A percentile compares a stretch with the other conserved stretches of the same genome.
phyloP scores from a whole-genome alignment of 2,888 invertebrate genomes.

The Zaprionus lineosus region DNA sequence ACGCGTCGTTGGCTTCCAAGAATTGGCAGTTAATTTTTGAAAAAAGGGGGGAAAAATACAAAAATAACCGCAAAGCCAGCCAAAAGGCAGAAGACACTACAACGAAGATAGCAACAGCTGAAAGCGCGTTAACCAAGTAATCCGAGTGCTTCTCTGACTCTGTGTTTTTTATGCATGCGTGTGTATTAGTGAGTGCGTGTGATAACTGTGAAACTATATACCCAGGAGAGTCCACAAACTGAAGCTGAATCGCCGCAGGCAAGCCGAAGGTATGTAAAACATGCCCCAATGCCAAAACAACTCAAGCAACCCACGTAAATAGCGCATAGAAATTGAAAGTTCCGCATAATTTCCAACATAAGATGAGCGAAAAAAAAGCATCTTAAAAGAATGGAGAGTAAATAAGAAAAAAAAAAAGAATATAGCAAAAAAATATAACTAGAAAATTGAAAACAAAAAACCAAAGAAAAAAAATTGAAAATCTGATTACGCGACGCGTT shows the following conservation, averaged over 20 bases:
- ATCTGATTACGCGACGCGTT: conserved; percentile 72
- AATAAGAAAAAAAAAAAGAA: conserved; percentile 5
- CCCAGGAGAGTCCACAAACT: neutral
- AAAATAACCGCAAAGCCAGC: conserved; percentile 32
- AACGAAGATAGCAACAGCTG: conserved; percentile 28
- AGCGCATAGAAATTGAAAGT: conserved; percentile 68
- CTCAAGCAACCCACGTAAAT: conserved; percentile 56
- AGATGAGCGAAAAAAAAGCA: conserved; percentile 19
- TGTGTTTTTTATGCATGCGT: conserved; percentile 7
- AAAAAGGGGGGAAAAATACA: conserved; percentile 35
- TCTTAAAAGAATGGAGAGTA: neutral
- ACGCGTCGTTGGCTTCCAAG: conserved; percentile 59
- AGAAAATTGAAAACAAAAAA: conserved; percentile 25
- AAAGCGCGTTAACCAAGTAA: conserved; percentile 42
- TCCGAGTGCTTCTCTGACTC: conserved; percentile 23
- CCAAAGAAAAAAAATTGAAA: conserved; percentile 34
- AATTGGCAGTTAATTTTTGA: conserved; percentile 75
- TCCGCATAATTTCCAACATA: conserved; percentile 49
- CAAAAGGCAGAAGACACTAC: conserved; percentile 24
- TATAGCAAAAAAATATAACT: conserved; percentile 9
- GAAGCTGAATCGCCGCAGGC: neutral
- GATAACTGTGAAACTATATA: conserved; percentile 61
- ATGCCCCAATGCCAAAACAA: conserved; percentile 24
- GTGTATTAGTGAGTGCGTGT: conserved; percentile 20
- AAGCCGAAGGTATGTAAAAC: neutral